Evolutionary conservation across 2,113 vertebrate genomes (phyloP), one percentile per base, ranked within the genome.

Genomic region (Sphaerodactylus townsendi): DNA sequence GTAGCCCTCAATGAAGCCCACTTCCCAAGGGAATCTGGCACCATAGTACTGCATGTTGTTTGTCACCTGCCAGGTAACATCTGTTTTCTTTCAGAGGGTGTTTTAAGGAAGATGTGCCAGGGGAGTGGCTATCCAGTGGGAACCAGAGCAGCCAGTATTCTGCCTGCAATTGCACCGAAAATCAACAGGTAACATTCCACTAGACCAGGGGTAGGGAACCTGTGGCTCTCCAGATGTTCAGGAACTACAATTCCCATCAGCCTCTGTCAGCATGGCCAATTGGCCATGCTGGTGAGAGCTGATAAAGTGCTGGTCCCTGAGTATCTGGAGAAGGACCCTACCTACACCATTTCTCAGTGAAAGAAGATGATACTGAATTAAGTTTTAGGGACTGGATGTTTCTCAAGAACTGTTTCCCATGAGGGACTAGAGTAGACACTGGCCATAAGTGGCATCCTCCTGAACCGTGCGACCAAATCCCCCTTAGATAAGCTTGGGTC

Each of bases 111-210:
- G 88, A 79, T 15, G 84, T 84, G 80, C 91, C 94, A 65, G 90
- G 87, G 75, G 90, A 79, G 33, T 99, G 98, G 98, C 91, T 85
- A n/a, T 90, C 93, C 77, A 95, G 76, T 79, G 96, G 96, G 89
- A 95, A 97, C 88, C 85, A 87, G 78, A 89, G 94, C 33, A 88
- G 92, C 41, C 53, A 90, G 78, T 97, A 97, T 92, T 93, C 88
- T 73, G 85, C 89, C 83, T 99, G 98, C 92, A 96, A 95, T 93
- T 99, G 98, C 91, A 95, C 95, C 79, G 86, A 92, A 88, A 93
- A 93, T 81, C 82, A 90, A 86, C 93, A 95, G 95, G 96, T 97
- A 95, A 93, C 50, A 79, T 66, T 68, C 75, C 90, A 90, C 71
- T 83, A 84, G 6, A n/a, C n/a, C n/a, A n/a, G n/a, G n/a, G n/a